These are phyloP conservation scores for Mellivora capensis DNA, from an alignment of 2,113 vertebrate genomes.

Conservation along the genomic window DNA sequence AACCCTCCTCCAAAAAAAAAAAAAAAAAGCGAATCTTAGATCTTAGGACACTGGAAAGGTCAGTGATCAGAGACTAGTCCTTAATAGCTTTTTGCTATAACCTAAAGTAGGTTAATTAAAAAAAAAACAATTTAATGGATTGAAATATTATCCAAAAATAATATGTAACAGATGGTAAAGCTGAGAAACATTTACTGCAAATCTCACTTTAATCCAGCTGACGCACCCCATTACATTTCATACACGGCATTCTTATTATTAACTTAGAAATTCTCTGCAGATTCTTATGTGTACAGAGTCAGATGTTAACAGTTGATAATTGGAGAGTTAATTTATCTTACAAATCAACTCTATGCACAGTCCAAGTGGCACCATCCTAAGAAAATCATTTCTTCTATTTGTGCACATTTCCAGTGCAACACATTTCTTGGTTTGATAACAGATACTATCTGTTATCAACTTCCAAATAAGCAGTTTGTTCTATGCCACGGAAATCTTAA, in stretches of 20 bases:
- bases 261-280: constrained; percentile 28
- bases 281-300: constrained; percentile 62
- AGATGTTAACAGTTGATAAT: constrained; percentile 67
- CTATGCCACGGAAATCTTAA: constrained; percentile 34
- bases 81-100: neutral
- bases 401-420: constrained; percentile 25
- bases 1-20: neutral
- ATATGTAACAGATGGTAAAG: constrained; percentile 65
- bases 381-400: constrained; percentile 60
- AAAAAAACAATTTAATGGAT: constrained; percentile 38
- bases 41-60: neutral
- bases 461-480: constrained; percentile 51
- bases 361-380: constrained; percentile 49
- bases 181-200: constrained; percentile 71
- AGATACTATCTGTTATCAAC: too few relatives aligned
- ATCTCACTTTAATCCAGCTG: constrained; percentile 64
- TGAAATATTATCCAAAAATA: constrained; percentile 45
- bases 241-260: constrained; percentile 54
- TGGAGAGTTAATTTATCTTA: constrained; percentile 72
- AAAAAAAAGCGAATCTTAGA: neutral
- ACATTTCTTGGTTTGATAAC: constrained; percentile 52
- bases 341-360: constrained; percentile 53
- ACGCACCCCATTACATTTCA: constrained; percentile 54
- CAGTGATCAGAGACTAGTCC: constrained; percentile 15
- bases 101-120: neutral